A percentile compares a stretch with the other conserved stretches of the same genome.
These are phyloP conservation scores for Sebastes alutus DNA, from an alignment of 2,797 vertebrate species.

Conservation along the genomic window DNA sequence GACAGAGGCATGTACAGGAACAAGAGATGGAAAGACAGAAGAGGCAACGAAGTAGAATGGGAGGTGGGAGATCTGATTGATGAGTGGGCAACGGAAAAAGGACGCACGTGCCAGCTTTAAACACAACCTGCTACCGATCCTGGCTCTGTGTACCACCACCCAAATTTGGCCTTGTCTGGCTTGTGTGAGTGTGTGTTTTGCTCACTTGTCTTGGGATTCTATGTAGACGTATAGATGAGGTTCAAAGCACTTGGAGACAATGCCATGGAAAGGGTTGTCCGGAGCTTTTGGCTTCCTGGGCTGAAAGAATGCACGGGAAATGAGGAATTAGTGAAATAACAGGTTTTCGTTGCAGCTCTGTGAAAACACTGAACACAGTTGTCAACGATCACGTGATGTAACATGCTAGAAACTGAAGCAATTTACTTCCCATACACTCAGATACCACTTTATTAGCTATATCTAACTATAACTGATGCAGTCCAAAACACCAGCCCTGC, in stretches of 20 bases:
- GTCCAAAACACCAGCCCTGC: no score
- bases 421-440: background rate
- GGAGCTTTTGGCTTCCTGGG: conserved; percentile 94
- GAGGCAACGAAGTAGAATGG: conserved; percentile 50
- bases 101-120: conserved; percentile 46
- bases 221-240: conserved; percentile 99
- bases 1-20: conserved; percentile 66
- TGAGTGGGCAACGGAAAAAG: conserved; percentile 60
- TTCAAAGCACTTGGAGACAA: conserved; percentile 99
- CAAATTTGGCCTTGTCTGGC: conserved; percentile 3
- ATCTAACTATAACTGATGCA: background rate
- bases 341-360: background rate
- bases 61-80: conserved; percentile 60
- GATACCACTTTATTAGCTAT: background rate
- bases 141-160: conserved; percentile 24
- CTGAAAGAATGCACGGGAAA: conserved; percentile 71
- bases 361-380: background rate
- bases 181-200: conserved; percentile 20
- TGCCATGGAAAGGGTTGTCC: conserved; percentile 97
- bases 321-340: conserved; percentile 20
- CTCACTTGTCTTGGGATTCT: conserved; percentile 99
- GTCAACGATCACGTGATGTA: background rate
- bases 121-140: conserved; percentile 58
- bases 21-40: conserved; percentile 68
- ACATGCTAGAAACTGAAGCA: background rate